Evolutionary conservation across 2,797 vertebrate genomes (phyloP).

Genomic region (Erithacus rubecula): DNA sequence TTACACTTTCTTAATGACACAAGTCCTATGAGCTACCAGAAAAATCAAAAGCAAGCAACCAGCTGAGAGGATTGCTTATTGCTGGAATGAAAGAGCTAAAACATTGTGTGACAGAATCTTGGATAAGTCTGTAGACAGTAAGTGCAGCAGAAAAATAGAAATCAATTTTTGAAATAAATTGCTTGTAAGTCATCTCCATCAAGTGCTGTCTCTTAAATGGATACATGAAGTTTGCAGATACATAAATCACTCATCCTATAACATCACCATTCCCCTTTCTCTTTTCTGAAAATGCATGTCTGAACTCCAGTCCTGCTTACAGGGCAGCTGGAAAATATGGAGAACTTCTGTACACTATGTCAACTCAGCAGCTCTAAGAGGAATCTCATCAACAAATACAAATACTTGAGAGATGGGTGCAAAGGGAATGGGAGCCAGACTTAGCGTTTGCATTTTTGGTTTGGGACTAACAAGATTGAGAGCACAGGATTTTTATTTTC

Average conservation of each 20-base stretch:
- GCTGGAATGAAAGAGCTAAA: background rate
- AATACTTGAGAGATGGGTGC: background rate
- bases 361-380: background rate
- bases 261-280: background rate
- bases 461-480: background rate
- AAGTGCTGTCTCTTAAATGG: background rate
- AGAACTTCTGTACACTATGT: background rate
- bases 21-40: background rate
- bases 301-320: background rate
- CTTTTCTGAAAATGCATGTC: background rate
- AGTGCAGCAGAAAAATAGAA: background rate
- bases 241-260: background rate
- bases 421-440: background rate
- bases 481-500: background rate
- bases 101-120: background rate
- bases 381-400: background rate
- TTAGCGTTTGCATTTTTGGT: background rate
- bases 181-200: background rate
- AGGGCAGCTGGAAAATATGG: background rate
- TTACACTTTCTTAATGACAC: background rate
- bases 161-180: background rate
- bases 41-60: background rate
- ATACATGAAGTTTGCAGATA: background rate
- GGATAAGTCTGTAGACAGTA: background rate
- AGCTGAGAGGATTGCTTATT: background rate